These are phyloP conservation scores for Syngnathus typhle DNA, from an alignment of 2,113 vertebrate species.

Conservation along the genomic window DNA sequence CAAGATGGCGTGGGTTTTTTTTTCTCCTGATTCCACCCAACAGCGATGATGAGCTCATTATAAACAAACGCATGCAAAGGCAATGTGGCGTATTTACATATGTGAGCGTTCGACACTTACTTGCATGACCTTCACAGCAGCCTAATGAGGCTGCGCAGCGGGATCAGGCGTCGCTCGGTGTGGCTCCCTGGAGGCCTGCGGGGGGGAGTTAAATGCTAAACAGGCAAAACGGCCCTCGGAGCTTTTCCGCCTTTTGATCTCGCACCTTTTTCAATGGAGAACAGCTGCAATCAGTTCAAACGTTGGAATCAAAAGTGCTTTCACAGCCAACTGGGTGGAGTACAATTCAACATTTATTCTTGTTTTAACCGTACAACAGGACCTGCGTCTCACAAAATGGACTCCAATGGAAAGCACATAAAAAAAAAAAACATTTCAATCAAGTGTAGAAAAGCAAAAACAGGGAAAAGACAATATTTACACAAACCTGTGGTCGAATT, in stretches of 20 bases:
- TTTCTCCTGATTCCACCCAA: not conserved
- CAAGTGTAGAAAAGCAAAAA: slow-evolving; percentile 42
- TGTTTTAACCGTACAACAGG: slow-evolving; percentile 46
- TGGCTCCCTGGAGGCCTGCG: not conserved
- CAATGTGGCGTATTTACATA: not conserved
- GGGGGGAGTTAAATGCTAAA: slow-evolving; percentile 59
- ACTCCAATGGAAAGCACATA: slow-evolving; percentile 29
- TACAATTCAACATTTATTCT: slow-evolving; percentile 44
- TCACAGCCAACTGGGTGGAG: not conserved
- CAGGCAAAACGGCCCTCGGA: slow-evolving; percentile 44
- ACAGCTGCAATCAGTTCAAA: slow-evolving; percentile 43
- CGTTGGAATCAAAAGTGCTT: slow-evolving; percentile 11
- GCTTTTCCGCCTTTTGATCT: slow-evolving; percentile 44
- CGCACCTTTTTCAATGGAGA: slow-evolving; percentile 62
- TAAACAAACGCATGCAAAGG: not conserved
- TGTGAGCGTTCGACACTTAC: not conserved
- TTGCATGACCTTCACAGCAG: slow-evolving; percentile 37
- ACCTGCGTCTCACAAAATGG: slow-evolving; percentile 23
- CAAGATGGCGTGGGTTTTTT: not conserved
- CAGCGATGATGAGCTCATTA: not conserved
- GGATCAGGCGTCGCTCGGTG: slow-evolving; percentile 22
- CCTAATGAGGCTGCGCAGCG: slow-evolving; percentile 34
- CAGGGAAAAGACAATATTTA: slow-evolving; percentile 13
- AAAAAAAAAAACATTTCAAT: slow-evolving; percentile 18
- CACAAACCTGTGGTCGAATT: slow-evolving; percentile 15